Evolutionary conservation across 2,888 invertebrate species (phyloP), one percentile per base, ranked within the genome.

Genomic region (Marronus borbonicus): DNA sequence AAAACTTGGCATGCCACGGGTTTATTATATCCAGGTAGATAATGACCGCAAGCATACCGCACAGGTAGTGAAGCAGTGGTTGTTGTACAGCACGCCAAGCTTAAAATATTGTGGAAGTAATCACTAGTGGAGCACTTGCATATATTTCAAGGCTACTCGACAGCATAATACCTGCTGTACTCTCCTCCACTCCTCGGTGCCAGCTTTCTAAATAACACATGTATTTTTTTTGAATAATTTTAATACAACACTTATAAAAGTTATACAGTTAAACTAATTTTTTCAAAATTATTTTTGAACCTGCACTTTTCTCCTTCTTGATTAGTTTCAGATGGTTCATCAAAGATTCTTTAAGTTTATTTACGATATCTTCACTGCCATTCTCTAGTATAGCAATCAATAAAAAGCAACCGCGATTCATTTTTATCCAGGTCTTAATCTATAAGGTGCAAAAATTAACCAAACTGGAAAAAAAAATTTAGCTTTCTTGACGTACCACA

Each of bases 351-450:
- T 90, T 90, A 2, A 94, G 83, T 74, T 88, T 85, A 31, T 86
- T 86, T 28, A 89, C 89, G 7, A 90, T 86, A 5, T 85, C 85
- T 7, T 89, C 88, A 0, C 87, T 85, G 82, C 92, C 92, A 84
- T 91, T 93, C 88, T 95, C 94, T 62, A 93, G 90, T 24, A 94
- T 85, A 72, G 92, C 90, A 1, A 95, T 87, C 8, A 96, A 87
- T 76, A 96, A 89, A 86, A 95, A 96, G 83, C 95, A 95, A 0
- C 94, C 94, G 81, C 96, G 91, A 84, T 96, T 96, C 60, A 92
- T 92, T 65, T 90, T 87, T 74, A 94, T 86, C 95, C 95, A 96
- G 14, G 87, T 85, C 80, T 91, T 86, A 1, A 94, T 84, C 93
- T 93, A 87, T 76, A 90, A 89, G 80, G 76, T 78, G 80, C 78